Base-by-base conservation (phyloP, 2,888 invertebrate genomes). In the Chaetogeoica ovagalla region DNA sequence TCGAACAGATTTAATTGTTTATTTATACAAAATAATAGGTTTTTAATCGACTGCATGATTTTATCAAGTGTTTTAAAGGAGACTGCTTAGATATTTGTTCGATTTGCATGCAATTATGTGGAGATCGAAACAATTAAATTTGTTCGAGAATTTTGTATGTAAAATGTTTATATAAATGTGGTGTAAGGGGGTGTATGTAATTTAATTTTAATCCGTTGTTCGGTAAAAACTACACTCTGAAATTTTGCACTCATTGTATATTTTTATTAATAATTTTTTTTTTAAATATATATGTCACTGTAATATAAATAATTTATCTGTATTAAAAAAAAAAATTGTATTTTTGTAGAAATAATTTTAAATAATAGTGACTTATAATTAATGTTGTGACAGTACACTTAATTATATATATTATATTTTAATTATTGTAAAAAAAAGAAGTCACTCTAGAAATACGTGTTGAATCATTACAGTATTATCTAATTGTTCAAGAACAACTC, bases 141-240 rank as follows among this genome's bases (percentile, higher is more conserved):
- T 66, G 66, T 75, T 75, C 59, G 43, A 68, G 39, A 57, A 59
- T 23, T 43, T 7, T 59, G 39, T 68, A 0, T 68, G 1, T 65
- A 7, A 9, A 43, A 21, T 57, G 7, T 57, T 30, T 62, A 21
- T 19, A 72, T 30, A 23, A 11, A 57, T 39, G 19, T 15, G 55
- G 63, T 74, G 60, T 74, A 17, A 55, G 48, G 43, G 30, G 60
- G 39, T 74, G 74, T 66, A 17, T 68, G 59, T 76, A 30, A 68
- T 65, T 48, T 62, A 74, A 43, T 43, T 59, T 39, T 65, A 72
- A 72, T 39, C 17, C 59, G 23, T 5, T 6, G 8, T 17, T 59
- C 48, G 15, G 30, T 68, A 30, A 57, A 30, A 66, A 66, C 11
- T 75, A 66, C 57, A 59, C 39, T 74, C 23, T 23, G 30, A 43